A percentile compares a stretch with the other conserved stretches of the same genome.
phyloP scores from a whole-genome alignment of 2,113 vertebrate genomes.

The Aspiorhynchus laticeps region DNA sequence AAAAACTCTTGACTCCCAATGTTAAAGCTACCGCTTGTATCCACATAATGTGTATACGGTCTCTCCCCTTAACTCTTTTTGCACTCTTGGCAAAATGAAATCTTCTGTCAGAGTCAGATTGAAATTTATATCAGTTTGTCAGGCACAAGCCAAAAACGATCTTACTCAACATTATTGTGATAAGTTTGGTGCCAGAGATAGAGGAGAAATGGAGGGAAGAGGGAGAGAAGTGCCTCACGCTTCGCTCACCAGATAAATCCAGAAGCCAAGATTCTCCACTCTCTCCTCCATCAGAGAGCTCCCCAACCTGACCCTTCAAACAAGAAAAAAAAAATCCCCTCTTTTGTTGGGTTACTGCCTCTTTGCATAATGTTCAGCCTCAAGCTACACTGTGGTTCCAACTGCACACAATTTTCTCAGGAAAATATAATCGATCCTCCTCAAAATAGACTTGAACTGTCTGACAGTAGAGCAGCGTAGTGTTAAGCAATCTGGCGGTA shows the following conservation, averaged over 20 bases:
- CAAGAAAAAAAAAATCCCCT: conserved; percentile 45
- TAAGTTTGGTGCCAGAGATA: conserved; percentile 81
- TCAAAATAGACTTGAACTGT: conserved; percentile 53
- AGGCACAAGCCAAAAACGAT: conserved; percentile 76
- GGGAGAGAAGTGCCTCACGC: conserved; percentile 72
- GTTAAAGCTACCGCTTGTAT: conserved; percentile 62
- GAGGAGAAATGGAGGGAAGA: conserved; percentile 74
- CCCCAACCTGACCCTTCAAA: conserved; percentile 66
- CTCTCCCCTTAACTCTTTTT: conserved; percentile 61
- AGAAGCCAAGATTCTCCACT: conserved; percentile 74
- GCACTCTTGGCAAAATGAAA: conserved; percentile 79
- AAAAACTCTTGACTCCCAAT: conserved; percentile 48
- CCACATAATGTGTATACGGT: conserved; percentile 56
- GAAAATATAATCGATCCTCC: conserved; percentile 59
- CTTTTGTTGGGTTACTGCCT: conserved; percentile 62
- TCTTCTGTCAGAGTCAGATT: conserved; percentile 78
- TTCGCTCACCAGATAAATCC: conserved; percentile 75
- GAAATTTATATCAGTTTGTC: conserved; percentile 83
- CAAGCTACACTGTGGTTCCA: conserved; percentile 51
- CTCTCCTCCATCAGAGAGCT: conserved; percentile 68
- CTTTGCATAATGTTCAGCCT: conserved; percentile 66
- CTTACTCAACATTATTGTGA: conserved; percentile 79
- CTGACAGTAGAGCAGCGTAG: conserved; percentile 35
- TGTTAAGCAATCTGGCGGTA: conserved; percentile 48
- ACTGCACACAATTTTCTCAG: conserved; percentile 58